Conservation (phyloP, 2,888 invertebrate genomes). For the Dioctria linearis region DNA sequence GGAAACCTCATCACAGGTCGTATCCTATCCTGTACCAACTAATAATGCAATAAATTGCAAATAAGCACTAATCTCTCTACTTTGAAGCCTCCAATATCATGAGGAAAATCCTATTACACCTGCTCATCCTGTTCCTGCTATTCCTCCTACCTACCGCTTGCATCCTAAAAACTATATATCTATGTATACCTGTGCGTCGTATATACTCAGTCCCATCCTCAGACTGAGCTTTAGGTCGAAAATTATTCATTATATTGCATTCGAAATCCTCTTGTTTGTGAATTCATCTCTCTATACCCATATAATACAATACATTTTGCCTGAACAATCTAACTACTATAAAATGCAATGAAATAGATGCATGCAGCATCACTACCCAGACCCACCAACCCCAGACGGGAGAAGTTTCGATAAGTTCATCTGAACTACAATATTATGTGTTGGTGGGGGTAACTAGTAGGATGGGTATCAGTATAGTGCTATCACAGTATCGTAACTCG, state of each 20-base stretch:
- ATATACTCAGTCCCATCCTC: background rate
- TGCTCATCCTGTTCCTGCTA: too few species aligned
- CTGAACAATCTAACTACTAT: background rate
- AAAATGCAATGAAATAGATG: background rate
- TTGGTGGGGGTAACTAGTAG: background rate
- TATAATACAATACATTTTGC: background rate
- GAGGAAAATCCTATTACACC: background rate
- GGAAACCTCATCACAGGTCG: too few species aligned
- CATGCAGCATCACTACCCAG: too few species aligned
- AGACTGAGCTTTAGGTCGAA: background rate
- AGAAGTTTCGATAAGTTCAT: conserved; percentile 19
- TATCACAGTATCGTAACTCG: background rate
- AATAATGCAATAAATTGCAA: background rate
- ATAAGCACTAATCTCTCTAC: background rate
- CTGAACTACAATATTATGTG: background rate
- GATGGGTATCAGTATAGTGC: background rate
- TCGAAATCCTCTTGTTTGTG: conserved; percentile 10
- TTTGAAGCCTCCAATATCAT: background rate
- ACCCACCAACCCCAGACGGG: too few species aligned
- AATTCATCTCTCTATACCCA: conserved; percentile 3
- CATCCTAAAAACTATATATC: too few species aligned
- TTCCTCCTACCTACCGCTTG: too few species aligned
- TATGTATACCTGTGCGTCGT: too few species aligned
- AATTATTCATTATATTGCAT: conserved; percentile 16
- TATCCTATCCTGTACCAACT: too few species aligned